phyloP scores from a whole-genome alignment of 2,113 vertebrate species.

The Leucopsar rothschildi region DNA sequence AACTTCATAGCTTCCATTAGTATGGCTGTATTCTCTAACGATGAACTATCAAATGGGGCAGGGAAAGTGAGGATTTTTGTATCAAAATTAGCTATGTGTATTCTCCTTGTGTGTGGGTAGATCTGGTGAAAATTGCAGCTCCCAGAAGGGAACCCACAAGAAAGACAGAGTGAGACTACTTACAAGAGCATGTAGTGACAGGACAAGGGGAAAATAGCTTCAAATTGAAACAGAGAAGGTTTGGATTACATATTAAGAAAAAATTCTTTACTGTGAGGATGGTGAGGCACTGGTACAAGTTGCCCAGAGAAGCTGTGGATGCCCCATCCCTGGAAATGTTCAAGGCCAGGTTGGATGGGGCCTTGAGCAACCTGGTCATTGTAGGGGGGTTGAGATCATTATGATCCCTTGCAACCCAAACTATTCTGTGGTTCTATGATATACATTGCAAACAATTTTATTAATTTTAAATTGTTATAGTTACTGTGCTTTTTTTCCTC shows the following conservation, averaged over 20 bases:
- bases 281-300: neutral
- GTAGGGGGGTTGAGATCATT: neutral
- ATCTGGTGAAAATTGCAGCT: neutral
- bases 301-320: neutral
- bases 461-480: neutral
- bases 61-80: neutral
- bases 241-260: neutral
- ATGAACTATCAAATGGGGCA: neutral
- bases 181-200: neutral
- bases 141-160: neutral
- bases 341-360: neutral
- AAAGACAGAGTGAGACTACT: neutral
- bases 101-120: neutral
- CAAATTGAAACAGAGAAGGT: neutral
- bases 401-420: neutral
- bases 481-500: neutral
- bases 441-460: neutral
- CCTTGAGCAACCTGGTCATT: neutral
- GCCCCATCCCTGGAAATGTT: neutral
- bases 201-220: neutral
- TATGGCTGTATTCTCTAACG: neutral
- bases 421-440: neutral
- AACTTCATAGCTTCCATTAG: neutral
- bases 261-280: neutral
- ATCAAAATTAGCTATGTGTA: neutral